A percentile compares a stretch with the other conserved stretches of the same genome.
phyloP scores from a whole-genome alignment of 2,113 vertebrate genomes.

The Callocephalon fimbriatum region DNA sequence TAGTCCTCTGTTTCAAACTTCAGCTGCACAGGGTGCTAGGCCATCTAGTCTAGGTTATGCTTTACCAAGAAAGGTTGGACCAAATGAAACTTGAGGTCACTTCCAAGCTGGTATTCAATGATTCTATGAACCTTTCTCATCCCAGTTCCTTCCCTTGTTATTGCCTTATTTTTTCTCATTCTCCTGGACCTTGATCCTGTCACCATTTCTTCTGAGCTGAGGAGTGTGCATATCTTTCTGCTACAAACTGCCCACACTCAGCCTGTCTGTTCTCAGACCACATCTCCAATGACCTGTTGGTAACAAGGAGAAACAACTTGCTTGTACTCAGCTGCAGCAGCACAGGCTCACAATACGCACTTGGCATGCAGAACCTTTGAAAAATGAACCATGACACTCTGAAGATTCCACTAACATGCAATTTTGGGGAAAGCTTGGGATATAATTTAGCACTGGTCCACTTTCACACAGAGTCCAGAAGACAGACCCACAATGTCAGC shows the following conservation, averaged over 20 bases:
- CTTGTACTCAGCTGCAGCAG: background rate
- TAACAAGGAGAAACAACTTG: background rate
- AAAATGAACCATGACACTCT: background rate
- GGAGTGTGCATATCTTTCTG: background rate
- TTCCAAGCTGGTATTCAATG: too few relatives aligned
- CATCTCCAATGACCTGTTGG: background rate
- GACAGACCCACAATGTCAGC: background rate
- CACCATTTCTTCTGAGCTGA: background rate
- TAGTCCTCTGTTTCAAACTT: background rate
- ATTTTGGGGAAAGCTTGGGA: background rate
- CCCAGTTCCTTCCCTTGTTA: background rate
- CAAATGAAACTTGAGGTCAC: too few relatives aligned
- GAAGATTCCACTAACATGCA: background rate
- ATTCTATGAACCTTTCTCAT: background rate
- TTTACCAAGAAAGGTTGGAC: too few relatives aligned
- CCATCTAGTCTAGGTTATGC: too few relatives aligned
- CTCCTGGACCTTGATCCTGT: background rate
- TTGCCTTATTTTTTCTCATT: background rate
- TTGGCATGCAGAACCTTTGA: background rate
- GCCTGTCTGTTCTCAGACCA: background rate
- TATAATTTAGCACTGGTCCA: background rate
- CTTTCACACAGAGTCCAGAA: background rate
- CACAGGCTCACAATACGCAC: background rate
- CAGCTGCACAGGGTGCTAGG: background rate
- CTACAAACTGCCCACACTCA: background rate